Conservation (phyloP, 2,888 invertebrate genomes). For the Bombylius major region DNA sequence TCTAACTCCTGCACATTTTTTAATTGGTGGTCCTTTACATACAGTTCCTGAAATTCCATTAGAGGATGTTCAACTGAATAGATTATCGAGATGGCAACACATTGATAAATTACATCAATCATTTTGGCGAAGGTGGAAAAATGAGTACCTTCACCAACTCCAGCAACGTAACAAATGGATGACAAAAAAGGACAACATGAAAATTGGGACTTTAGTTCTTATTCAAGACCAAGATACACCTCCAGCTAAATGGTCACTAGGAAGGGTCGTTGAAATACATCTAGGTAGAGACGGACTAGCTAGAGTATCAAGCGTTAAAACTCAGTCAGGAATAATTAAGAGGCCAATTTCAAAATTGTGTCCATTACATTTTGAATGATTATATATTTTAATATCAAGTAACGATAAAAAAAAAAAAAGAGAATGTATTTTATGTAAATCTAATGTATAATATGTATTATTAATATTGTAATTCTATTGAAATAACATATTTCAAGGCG, state of each 20-base stretch:
- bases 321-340: too few relatives aligned
- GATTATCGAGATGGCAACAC: conserved; percentile 18
- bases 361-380: too few relatives aligned
- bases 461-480: too few relatives aligned
- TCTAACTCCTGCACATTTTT: conserved; percentile 4
- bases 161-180: conserved; percentile 19
- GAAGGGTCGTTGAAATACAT: conserved; percentile 7
- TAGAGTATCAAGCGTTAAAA: neutral
- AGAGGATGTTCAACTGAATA: conserved; percentile 5
- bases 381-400: too few relatives aligned
- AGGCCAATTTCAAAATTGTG: too few relatives aligned
- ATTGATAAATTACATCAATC: conserved; percentile 16
- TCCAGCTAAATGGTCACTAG: conserved; percentile 17
- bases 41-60: conserved; percentile 16
- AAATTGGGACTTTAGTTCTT: conserved; percentile 17
- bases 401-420: too few relatives aligned
- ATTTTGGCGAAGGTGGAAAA: conserved; percentile 18
- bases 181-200: neutral
- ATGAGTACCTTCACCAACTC: conserved; percentile 16
- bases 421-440: too few relatives aligned
- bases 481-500: too few relatives aligned
- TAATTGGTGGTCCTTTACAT: neutral
- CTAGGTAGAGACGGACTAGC: conserved; percentile 12
- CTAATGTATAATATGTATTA: too few relatives aligned
- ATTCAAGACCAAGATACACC: conserved; percentile 16